phyloP scores from a whole-genome alignment of 2,888 invertebrate species.

The Geotrupes spiniger region DNA sequence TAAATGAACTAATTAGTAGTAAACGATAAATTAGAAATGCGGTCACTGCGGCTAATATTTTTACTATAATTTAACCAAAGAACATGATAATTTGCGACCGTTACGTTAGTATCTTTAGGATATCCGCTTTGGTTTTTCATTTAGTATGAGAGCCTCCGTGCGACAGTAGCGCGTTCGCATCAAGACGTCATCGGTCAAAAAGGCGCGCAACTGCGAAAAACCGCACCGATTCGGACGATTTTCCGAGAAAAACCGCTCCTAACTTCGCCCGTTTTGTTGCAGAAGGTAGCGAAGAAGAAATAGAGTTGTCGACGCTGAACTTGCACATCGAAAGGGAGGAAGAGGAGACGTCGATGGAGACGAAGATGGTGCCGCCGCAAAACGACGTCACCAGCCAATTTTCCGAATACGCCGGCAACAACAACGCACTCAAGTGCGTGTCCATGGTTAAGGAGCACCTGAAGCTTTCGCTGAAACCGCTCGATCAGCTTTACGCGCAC shows the following conservation, averaged over 20 bases:
- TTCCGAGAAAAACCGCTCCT: background rate
- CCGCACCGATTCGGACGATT: background rate
- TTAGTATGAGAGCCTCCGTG: conserved; percentile 4
- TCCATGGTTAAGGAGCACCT: conserved; percentile 15
- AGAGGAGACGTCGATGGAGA: conserved; percentile 37
- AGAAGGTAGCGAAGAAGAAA: conserved; percentile 63
- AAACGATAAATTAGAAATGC: conserved; percentile 14
- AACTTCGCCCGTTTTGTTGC: conserved; percentile 37
- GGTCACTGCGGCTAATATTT: conserved; percentile 13
- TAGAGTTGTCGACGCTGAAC: conserved; percentile 48
- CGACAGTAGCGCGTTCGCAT: no score
- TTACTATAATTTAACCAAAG: conserved; percentile 15
- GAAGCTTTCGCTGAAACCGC: conserved; percentile 35
- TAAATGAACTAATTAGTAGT: conserved; percentile 14
- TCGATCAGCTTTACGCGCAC: conserved; percentile 35
- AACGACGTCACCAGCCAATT: conserved; percentile 15
- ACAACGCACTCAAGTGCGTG: conserved; percentile 12
- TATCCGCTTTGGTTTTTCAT: conserved; percentile 25
- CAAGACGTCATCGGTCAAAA: no score
- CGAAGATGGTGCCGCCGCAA: conserved; percentile 35
- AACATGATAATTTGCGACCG: conserved; percentile 8
- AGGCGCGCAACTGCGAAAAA: no score
- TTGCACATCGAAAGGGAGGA: conserved; percentile 20
- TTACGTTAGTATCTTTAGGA: conserved; percentile 22
- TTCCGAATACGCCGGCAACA: conserved; percentile 23